Evolutionary conservation across 2,888 invertebrate species (phyloP), one percentile per base, ranked within the genome.

Genomic region (Phalera bucephala): DNA sequence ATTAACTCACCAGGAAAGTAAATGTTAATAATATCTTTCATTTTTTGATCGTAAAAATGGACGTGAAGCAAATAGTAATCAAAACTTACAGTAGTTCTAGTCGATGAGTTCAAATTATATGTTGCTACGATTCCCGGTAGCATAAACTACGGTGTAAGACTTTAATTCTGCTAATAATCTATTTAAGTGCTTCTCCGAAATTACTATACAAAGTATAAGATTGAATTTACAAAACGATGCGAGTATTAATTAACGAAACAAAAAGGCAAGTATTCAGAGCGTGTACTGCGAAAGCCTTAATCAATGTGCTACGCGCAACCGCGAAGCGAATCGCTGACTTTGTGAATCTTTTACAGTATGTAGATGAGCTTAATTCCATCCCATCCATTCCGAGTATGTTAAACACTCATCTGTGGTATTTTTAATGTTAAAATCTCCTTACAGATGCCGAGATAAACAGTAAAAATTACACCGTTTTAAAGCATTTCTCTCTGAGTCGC

Each of bases 391-490:
- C 31, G 40, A 41, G 65, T 64, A 72, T 74, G 71, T 71, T 70
- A 72, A 78, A 68, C 69, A 69, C 65, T 73, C 69, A 68, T 76
- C 71, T 56, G 52, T 52, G 70, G 72, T 67, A 77, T 80, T 81
- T 80, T 76, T 64, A 78, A 76, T 68, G 72, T 60, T n/a, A 55
- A 76, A 78, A 74, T 78, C 73, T 74, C 64, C 64, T 64, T 64
- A 51, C 63, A 67, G 81, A 83, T 82, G 55, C 64, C 39, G 65
- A 76, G 80, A 84, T 82, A 81, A 78, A 78, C 72, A 71, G 66
- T 72, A 80, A 82, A 84, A 81, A 81, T 79, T 76, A 81, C 74
- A 76, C 71, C 68, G 67, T 76, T 80, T 76, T 80, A 79, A 82
- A 83, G 73, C 79, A 80, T 81, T 82, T 78, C 80, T 80, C 75